Evolutionary conservation across 2,113 vertebrate species (phyloP).

Genomic region (Pterocles orientalis): DNA sequence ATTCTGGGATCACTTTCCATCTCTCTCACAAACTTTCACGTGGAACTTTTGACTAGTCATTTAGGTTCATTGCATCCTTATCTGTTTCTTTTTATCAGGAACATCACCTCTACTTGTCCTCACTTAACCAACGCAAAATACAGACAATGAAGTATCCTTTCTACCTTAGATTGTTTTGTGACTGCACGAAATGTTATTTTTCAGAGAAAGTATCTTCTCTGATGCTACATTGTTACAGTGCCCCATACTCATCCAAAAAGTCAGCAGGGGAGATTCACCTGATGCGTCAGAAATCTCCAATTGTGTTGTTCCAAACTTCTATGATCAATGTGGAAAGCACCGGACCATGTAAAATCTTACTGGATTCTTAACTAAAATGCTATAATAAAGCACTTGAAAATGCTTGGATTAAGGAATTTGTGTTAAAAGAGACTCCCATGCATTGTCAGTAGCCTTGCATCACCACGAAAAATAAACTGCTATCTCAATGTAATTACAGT

Average conservation of each 20-base stretch:
- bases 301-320: neutral
- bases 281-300: neutral
- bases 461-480: neutral
- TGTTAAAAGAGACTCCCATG: neutral
- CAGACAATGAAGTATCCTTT: neutral
- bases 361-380: neutral
- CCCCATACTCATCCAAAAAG: neutral
- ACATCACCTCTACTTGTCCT: neutral
- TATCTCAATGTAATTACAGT: neutral
- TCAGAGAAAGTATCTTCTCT: neutral
- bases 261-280: neutral
- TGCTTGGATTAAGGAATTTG: neutral
- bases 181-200: neutral
- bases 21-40: neutral
- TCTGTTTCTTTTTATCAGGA: neutral
- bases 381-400: neutral
- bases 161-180: neutral
- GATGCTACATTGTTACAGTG: neutral
- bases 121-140: neutral
- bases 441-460: neutral
- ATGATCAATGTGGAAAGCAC: neutral
- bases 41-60: neutral
- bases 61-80: neutral
- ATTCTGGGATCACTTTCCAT: neutral
- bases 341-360: neutral